Evolutionary conservation across 2,113 vertebrate genomes (phyloP).

Genomic region (Sphyrna mokarran): DNA sequence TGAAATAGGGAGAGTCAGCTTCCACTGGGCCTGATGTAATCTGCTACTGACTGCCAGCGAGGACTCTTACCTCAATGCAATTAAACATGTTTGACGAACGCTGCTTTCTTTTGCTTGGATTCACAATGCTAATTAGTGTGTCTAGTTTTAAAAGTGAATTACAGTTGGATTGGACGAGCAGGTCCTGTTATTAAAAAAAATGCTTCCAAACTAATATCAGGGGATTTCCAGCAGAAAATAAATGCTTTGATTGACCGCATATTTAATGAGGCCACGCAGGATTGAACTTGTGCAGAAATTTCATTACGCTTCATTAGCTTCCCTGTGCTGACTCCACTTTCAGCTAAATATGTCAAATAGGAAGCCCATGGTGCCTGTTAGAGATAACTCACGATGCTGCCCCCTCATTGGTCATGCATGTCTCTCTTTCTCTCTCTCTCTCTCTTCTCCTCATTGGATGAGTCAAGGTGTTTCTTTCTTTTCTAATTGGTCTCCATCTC

Average conservation of each 20-base stretch:
- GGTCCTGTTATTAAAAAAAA: constrained; percentile 50
- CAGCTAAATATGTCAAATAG: constrained; percentile 38
- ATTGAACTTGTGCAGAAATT: background rate
- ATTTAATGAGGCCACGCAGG: constrained; percentile 55
- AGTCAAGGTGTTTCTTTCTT: background rate
- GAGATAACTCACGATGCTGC: background rate
- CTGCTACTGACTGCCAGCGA: constrained; percentile 57
- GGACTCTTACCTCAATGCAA: constrained; percentile 49
- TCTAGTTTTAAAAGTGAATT: constrained; percentile 55
- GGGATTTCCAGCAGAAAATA: constrained; percentile 40
- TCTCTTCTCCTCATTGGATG: background rate
- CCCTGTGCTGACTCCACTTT: constrained; percentile 51
- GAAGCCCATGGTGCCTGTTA: background rate
- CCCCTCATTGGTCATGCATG: background rate
- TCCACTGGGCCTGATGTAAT: constrained; percentile 53
- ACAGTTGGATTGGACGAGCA: constrained; percentile 57
- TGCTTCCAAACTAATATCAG: constrained; percentile 47
- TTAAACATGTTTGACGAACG: constrained; percentile 53
- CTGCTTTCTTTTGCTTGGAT: constrained; percentile 59
- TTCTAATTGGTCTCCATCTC: background rate
- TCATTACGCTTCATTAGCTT: background rate
- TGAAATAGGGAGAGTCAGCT: constrained; percentile 48
- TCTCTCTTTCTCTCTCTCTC: background rate
- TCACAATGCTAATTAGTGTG: constrained; percentile 64
- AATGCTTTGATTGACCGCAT: constrained; percentile 57